Conservation (phyloP, 2,888 invertebrate genomes). For the Amphipoea oculea region DNA sequence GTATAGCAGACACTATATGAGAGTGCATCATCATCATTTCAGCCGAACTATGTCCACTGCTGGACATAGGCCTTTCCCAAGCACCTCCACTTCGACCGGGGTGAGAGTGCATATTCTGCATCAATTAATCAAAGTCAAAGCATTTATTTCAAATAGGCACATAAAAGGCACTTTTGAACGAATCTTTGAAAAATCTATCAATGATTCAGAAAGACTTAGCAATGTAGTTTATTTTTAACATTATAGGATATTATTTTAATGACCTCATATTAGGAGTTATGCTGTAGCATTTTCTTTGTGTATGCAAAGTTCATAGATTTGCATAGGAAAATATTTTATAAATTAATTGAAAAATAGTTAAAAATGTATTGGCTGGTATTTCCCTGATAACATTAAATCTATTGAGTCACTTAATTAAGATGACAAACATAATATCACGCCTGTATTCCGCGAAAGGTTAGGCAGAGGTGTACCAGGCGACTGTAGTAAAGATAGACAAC, state of each 20-base stretch:
- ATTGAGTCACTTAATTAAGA: neutral
- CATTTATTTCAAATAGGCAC: too few species aligned
- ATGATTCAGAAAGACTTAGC: neutral
- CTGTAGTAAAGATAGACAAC: too few species aligned
- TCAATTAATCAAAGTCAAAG: too few species aligned
- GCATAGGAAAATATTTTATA: neutral
- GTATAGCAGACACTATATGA: too few species aligned
- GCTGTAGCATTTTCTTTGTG: slow-evolving; percentile 1
- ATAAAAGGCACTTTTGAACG: neutral
- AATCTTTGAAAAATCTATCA: neutral
- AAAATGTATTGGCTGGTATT: neutral
- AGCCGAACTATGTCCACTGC: too few species aligned
- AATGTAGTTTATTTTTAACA: neutral
- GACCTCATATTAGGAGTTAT: neutral
- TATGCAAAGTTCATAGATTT: neutral
- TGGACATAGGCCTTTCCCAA: too few species aligned
- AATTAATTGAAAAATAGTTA: neutral
- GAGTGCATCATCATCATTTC: too few species aligned
- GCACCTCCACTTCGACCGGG: too few species aligned
- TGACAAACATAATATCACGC: neutral
- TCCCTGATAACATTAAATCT: neutral
- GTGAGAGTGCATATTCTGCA: too few species aligned
- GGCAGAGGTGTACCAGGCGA: too few species aligned
- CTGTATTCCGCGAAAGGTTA: too few species aligned
- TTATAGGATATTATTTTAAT: neutral